Base-by-base conservation (phyloP, 2,888 invertebrate genomes). In the Mythimna albipuncta region DNA sequence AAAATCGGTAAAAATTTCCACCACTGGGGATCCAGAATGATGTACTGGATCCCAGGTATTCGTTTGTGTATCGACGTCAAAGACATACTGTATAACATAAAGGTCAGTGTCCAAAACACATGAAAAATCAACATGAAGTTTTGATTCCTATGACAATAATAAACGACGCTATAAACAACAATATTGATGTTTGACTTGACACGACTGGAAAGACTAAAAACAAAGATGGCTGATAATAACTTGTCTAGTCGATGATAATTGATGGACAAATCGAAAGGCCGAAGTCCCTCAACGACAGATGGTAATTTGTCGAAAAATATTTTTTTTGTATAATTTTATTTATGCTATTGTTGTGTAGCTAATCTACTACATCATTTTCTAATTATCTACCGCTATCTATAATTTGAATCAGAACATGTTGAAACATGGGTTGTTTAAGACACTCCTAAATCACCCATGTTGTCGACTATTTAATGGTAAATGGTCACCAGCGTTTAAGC, bases 181-280 rank as follows among this genome's bases (percentile, higher is more conserved):
- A 52, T 59, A 59, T 58, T 78, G 16, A 62, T 63, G 41, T 32
- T 63, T 41, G 19, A 16, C 35, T 58, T 47, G 50, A 78, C 63
- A 38, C n/a, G 13, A 38, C 35, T 21, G 11, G 19, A 72, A 52
- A 41, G 13, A n/a, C 35, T 16, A 44, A 75, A 44, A 78, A 71
- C 41, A 65, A 55, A 79, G 73, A 76, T 72, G 50, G 54, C 10
- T 7, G 50, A 44, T 65, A 77, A 44, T 62, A 77, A 73, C 50
- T 59, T 64, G 52, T 58, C 21, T 38, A 63, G 32, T 79, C 75
- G 73, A 65, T 77, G 73, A 65, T 79, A 64, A 65, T 2, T 79
- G 64, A 62, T 79, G 47, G 57, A 57, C 50, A 13, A 50, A 35
- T 55, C 9, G 21, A n/a, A 47, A 50, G 10, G 6, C 0, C 41